Evolutionary conservation across 2,797 vertebrate species (phyloP).

Genomic region (Nasua narica): DNA sequence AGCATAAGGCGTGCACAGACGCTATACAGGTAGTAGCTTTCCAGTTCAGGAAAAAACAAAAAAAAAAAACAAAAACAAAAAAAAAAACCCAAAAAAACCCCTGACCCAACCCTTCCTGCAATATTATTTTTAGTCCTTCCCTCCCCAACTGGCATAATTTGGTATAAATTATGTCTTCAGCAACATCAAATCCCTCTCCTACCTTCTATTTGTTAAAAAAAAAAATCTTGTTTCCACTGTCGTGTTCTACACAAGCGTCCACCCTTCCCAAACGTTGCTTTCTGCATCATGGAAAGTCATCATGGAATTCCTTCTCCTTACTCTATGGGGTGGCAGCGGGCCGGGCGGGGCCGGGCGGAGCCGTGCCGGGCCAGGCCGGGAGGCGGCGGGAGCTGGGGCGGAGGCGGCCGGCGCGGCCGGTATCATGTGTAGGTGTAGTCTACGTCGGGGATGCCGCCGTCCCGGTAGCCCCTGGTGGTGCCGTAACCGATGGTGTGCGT

Average conservation of each 20-base stretch:
- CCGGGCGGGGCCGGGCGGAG: background rate
- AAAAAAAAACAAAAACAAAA: background rate
- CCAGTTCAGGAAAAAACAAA: background rate
- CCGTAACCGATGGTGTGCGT: conserved; percentile 88
- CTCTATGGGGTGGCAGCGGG: background rate
- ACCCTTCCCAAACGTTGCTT: conserved; percentile 53
- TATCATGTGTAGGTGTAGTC: conserved; percentile 96
- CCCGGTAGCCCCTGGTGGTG: conserved; percentile 94
- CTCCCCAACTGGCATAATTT: conserved; percentile 60
- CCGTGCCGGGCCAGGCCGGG: background rate
- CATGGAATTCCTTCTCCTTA: conserved; percentile 18
- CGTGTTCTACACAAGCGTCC: conserved; percentile 61
- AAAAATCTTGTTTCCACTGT: background rate
- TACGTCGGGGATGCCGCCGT: conserved; percentile 92
- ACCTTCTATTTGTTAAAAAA: conserved; percentile 52
- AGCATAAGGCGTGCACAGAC: conserved; percentile 39
- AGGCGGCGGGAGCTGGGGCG: background rate
- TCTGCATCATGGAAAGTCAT: conserved; percentile 42
- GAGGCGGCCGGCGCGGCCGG: background rate
- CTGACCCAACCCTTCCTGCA: conserved; percentile 18
- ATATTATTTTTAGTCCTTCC: conserved; percentile 41
- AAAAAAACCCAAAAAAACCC: background rate
- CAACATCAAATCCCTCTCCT: conserved; percentile 46
- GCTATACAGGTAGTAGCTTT: conserved; percentile 69
- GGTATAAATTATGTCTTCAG: conserved; percentile 74